Evolutionary conservation across 2,113 vertebrate genomes (phyloP), one percentile per base, ranked within the genome.

Genomic region (Alces alces): DNA sequence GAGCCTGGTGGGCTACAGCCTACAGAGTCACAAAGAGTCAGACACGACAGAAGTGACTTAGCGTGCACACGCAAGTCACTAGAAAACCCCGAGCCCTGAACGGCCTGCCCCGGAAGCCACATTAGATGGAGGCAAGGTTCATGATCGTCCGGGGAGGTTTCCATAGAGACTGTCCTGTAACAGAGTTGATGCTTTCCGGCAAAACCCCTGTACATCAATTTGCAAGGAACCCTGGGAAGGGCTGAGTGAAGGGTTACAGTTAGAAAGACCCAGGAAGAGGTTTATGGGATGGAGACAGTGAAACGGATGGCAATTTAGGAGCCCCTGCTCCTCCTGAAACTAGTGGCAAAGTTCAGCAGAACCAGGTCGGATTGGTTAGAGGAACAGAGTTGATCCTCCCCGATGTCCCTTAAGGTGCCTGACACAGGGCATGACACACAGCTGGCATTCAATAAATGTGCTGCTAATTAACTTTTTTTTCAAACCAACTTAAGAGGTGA

Each of bases 21-120:
- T 13, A 43, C 0, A 27, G 39, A 14, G 12, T 27, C 0, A 0
- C 70, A 76, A 43, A 76, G 23, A 39, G 36, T 39, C 19, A 39
- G 66, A 39, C 66, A 39, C 0, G 10, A 76, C 39, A 27, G 23
- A 43, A 27, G 21, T 6, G 12, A 76, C 70, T 27, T 76, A 43
- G 39, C 12, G 1, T 27, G 39, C 12, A 39, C 0, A 5, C 3
- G 0, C 39, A 39, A 45, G 30, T 82, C 28, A 66, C 61, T 0
- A n/a, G 64, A 50, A 52, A 33, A 66, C 30, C 66, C 54, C 6
- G 50, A 61, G 39, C 55, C 57, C 50, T 45, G 16, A 76, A 17
- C 0, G 17, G 45, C 16, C 64, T 52, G 13, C 19, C 9, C 10
- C 23, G 3, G 54, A 54, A 90, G 83, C n/a, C 84, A 54, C 1